phyloP scores from a whole-genome alignment of 1,140 invertebrate genomes.

The Drosophila watanabei region DNA sequence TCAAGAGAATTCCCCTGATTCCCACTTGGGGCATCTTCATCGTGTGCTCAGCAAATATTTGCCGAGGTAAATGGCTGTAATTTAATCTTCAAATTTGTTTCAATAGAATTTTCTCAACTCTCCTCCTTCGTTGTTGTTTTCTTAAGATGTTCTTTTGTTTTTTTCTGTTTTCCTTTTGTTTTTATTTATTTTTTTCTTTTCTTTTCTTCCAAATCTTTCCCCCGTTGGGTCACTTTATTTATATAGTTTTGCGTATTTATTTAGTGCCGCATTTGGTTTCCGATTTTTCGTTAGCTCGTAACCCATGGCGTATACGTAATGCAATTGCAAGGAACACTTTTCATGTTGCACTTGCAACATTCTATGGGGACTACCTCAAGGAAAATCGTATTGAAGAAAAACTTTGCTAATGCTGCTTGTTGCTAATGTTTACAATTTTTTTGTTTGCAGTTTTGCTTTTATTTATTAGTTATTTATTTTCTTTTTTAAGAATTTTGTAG shows the following conservation, averaged over 20 bases:
- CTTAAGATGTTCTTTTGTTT: slow-evolving; percentile 18
- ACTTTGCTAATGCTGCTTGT: slow-evolving; percentile 7
- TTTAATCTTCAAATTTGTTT: slow-evolving; percentile 56
- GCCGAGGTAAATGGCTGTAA: slow-evolving; percentile 55
- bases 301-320: slow-evolving; percentile 32
- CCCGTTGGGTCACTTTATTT: slow-evolving; percentile 19
- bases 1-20: slow-evolving; percentile 10
- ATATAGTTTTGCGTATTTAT: slow-evolving; percentile 35
- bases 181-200: not conserved
- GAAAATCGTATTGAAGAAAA: not conserved
- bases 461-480: not conserved
- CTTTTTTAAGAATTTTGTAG: too few species aligned
- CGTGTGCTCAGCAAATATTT: slow-evolving; percentile 46
- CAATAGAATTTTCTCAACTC: slow-evolving; percentile 46
- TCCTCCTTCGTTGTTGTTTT: slow-evolving; percentile 16
- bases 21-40: slow-evolving; percentile 42
- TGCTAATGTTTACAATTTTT: not conserved
- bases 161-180: not conserved
- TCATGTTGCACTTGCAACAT: not conserved
- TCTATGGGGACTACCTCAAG: not conserved
- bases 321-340: slow-evolving; percentile 17
- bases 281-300: slow-evolving; percentile 5
- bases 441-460: not conserved
- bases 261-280: slow-evolving; percentile 9
- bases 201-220: not conserved